Conservation (phyloP, 2,797 vertebrate genomes). For the Chanos chanos region DNA sequence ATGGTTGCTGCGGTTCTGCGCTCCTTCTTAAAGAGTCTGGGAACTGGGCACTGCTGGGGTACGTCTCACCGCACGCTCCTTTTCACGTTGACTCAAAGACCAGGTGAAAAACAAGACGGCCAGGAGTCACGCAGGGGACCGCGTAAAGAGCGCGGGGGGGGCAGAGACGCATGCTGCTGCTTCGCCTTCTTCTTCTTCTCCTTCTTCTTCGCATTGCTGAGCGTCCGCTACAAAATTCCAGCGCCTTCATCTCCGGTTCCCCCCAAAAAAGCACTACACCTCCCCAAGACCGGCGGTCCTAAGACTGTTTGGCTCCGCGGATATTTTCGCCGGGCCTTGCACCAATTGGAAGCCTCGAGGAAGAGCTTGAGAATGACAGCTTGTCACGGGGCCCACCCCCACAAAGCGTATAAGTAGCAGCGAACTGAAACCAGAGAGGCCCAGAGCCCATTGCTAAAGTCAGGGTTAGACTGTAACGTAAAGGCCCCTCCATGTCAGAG, state of each 20-base stretch:
- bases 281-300: conserved; percentile 28
- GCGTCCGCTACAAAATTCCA: conserved; percentile 35
- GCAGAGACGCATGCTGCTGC: no score
- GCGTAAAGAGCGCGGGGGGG: no score
- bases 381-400: conserved; percentile 34
- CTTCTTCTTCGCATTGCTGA: conserved; percentile 41
- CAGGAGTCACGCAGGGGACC: no score
- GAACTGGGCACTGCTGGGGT: no score
- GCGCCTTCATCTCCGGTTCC: conserved; percentile 33
- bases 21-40: no score
- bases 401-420: conserved; percentile 67
- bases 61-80: not conserved
- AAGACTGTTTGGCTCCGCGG: conserved; percentile 62
- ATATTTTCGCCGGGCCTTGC: conserved; percentile 66
- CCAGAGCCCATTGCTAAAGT: conserved; percentile 53
- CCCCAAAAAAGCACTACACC: conserved; percentile 53
- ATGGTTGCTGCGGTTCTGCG: no score
- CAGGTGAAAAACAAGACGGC: not conserved
- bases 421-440: conserved; percentile 65
- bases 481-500: conserved; percentile 23
- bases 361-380: conserved; percentile 55
- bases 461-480: conserved; percentile 47
- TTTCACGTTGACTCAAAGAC: no score
- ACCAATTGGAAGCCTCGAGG: conserved; percentile 54
- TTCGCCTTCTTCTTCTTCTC: no score